These are phyloP conservation scores for Solenodon paradoxus DNA, from an alignment of 2,113 vertebrate genomes.

Conservation along the genomic window DNA sequence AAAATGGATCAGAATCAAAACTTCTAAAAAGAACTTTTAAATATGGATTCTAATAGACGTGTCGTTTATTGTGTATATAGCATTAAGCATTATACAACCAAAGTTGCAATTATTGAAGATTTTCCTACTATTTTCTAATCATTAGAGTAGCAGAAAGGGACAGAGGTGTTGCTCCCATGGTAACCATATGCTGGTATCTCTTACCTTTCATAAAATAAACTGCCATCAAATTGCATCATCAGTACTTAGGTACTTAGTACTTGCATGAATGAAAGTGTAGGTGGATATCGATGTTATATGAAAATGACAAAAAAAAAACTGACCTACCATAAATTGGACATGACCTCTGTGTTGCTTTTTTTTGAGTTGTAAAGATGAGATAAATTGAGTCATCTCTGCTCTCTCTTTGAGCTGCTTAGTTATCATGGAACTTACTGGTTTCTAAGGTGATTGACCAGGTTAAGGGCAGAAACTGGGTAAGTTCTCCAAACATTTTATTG, in stretches of 20 bases:
- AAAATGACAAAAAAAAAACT: slow-evolving; percentile 58
- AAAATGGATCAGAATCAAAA: slow-evolving; percentile 36
- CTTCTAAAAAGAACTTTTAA: slow-evolving; percentile 28
- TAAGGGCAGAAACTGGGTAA: neutral
- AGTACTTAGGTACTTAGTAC: slow-evolving; percentile 41
- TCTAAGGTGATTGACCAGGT: neutral
- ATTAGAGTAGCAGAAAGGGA: slow-evolving; percentile 43
- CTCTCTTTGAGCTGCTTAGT: neutral
- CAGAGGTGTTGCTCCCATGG: slow-evolving; percentile 55
- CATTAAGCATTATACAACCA: slow-evolving; percentile 8
- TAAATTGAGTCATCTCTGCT: neutral
- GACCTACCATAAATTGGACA: neutral
- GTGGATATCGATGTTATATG: neutral
- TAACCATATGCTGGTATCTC: slow-evolving; percentile 55
- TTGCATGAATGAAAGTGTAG: slow-evolving; percentile 41
- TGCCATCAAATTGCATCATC: slow-evolving; percentile 19
- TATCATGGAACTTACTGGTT: neutral
- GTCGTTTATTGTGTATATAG: neutral
- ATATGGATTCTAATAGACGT: neutral
- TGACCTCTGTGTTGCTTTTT: neutral
- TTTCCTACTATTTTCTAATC: slow-evolving; percentile 58
- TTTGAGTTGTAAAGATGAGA: neutral
- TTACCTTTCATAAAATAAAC: slow-evolving; percentile 51
- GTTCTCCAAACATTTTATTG: neutral
- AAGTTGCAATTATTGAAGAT: slow-evolving; percentile 45